phyloP scores from a whole-genome alignment of 2,888 invertebrate species.

The Pachliopta kotzebuea region DNA sequence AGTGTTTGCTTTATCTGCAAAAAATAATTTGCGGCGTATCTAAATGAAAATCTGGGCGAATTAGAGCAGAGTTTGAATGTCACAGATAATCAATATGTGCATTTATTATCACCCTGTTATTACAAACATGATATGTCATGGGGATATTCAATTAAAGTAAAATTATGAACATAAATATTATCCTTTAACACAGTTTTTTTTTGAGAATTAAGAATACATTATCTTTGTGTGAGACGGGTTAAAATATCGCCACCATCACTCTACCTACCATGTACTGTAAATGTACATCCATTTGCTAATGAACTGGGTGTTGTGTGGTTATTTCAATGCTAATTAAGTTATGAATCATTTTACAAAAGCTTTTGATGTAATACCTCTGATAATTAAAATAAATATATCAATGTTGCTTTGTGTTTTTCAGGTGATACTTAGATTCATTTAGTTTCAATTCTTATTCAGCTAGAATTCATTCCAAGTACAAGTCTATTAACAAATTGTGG shows the following conservation, averaged over 20 bases:
- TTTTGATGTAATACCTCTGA: too few species aligned
- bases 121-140: not conserved
- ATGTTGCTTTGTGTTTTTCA: too few species aligned
- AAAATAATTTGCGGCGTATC: slow-evolving; percentile 21
- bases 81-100: slow-evolving; percentile 11
- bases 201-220: too few species aligned
- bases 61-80: slow-evolving; percentile 21
- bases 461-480: too few species aligned
- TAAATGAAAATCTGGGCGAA: slow-evolving; percentile 24
- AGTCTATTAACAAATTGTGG: too few species aligned
- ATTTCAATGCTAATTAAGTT: not conserved
- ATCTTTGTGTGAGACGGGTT: too few species aligned
- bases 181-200: not conserved
- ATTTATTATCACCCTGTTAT: slow-evolving; percentile 3
- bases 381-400: too few species aligned
- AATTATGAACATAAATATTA: not conserved
- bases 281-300: not conserved
- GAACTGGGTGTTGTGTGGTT: not conserved
- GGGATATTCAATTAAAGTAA: too few species aligned
- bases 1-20: slow-evolving; percentile 21
- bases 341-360: not conserved
- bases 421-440: too few species aligned
- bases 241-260: too few species aligned
- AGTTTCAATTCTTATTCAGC: too few species aligned
- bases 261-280: not conserved